Percentiles rank a stretch among this genome's conserved stretches.
Evolutionary conservation across 2,113 vertebrate genomes (phyloP).

Genomic region (Tympanuchus pallidicinctus): DNA sequence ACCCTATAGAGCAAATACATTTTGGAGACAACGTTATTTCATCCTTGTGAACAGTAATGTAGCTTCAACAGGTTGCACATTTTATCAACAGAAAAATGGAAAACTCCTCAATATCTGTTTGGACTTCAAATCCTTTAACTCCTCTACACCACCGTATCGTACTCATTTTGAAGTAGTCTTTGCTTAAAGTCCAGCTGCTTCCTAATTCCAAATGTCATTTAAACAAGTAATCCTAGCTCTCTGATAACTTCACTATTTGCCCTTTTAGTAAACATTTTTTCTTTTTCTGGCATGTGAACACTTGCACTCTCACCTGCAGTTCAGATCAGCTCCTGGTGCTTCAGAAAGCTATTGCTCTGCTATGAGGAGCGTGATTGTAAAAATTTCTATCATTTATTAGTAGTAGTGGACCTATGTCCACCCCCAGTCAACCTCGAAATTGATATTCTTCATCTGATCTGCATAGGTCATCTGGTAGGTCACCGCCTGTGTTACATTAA

Average conservation of each 20-base stretch:
- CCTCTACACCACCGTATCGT: not conserved
- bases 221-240: constrained; percentile 51
- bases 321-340: not conserved
- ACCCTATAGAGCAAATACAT: not conserved
- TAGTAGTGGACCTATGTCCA: constrained; percentile 1
- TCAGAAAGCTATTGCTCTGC: not conserved
- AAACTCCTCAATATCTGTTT: not conserved
- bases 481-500: constrained; percentile 49
- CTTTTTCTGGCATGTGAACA: not conserved
- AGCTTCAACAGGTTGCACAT: not conserved
- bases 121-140: constrained; percentile 4
- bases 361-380: not conserved
- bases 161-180: constrained; percentile 26
- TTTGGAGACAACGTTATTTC: not conserved
- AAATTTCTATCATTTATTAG: not conserved
- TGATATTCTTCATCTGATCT: constrained; percentile 66
- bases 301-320: constrained; percentile 32
- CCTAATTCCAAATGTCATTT: constrained; percentile 38
- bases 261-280: constrained; percentile 23
- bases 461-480: constrained; percentile 59
- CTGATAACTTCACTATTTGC: constrained; percentile 18
- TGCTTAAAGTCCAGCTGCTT: constrained; percentile 39
- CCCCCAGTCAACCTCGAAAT: constrained; percentile 42
- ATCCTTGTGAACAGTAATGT: not conserved
- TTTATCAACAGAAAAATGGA: not conserved